phyloP scores from a whole-genome alignment of 2,113 vertebrate genomes.

The Scolopax mira region DNA sequence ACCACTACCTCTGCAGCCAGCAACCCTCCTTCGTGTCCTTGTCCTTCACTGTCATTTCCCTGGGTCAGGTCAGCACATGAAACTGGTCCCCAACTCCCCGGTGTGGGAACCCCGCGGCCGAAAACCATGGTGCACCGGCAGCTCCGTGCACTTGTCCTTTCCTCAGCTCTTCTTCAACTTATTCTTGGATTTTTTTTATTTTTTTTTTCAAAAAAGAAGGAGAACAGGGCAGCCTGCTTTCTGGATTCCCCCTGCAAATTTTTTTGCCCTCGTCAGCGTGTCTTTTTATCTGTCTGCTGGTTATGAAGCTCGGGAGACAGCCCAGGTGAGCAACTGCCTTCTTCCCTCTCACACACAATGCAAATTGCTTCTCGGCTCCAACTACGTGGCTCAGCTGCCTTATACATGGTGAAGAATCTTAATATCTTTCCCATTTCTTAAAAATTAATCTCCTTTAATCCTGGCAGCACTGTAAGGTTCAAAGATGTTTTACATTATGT shows the following conservation, averaged over 20 bases:
- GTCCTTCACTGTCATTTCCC: slow-evolving; percentile 23
- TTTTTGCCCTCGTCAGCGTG: neutral
- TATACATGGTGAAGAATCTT: slow-evolving; percentile 36
- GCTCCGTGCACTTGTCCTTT: neutral
- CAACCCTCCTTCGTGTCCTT: neutral
- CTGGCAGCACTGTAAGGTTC: slow-evolving; percentile 50
- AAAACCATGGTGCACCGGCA: neutral
- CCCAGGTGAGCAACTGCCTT: slow-evolving; percentile 5
- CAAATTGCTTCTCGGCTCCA: slow-evolving; percentile 41
- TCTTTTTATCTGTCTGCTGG: slow-evolving; percentile 13
- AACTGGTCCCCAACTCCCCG: neutral
- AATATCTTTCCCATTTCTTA: slow-evolving; percentile 30
- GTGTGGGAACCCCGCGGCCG: neutral
- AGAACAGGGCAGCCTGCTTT: slow-evolving; percentile 6
- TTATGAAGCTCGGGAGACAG: neutral
- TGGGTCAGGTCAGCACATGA: slow-evolving; percentile 1
- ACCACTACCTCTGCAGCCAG: neutral
- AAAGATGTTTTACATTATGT: slow-evolving; percentile 66
- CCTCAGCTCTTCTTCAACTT: slow-evolving; percentile 43
- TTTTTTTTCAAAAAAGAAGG: slow-evolving; percentile 21
- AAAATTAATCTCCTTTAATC: slow-evolving; percentile 68
- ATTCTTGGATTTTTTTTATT: slow-evolving; percentile 11
- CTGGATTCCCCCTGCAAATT: neutral
- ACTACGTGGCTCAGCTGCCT: slow-evolving; percentile 12
- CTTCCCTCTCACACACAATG: neutral